These are phyloP conservation scores for Cryptoprocta ferox DNA, from an alignment of 2,797 vertebrate species.

Conservation along the genomic window DNA sequence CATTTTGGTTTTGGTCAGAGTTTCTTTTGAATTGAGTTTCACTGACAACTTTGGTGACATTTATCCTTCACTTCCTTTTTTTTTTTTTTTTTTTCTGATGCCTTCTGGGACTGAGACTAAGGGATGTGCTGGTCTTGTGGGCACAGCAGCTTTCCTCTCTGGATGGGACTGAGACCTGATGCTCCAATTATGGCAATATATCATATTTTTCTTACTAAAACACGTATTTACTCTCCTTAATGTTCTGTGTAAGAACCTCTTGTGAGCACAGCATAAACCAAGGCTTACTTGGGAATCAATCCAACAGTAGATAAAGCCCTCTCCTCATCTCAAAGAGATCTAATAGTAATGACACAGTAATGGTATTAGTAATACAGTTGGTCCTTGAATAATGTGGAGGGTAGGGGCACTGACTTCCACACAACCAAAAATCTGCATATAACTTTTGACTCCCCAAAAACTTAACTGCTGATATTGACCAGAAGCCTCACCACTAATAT, in stretches of 20 bases:
- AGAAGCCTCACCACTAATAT: neutral
- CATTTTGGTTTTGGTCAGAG: conserved; percentile 81
- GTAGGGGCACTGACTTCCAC: neutral
- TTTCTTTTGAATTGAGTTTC: conserved; percentile 81
- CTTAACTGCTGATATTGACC: neutral
- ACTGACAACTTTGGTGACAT: conserved; percentile 72
- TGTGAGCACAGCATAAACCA: neutral
- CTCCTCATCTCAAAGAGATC: neutral
- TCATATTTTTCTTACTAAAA: neutral
- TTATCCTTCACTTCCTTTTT: conserved; percentile 78
- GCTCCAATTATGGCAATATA: neutral
- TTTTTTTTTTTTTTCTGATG: conserved; percentile 63
- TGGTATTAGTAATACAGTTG: neutral
- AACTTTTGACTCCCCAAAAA: neutral
- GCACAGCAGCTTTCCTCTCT: conserved; percentile 11
- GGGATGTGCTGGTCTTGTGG: conserved; percentile 12
- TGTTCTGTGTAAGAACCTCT: neutral
- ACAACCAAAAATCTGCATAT: neutral
- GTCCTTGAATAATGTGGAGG: neutral
- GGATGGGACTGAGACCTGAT: neutral
- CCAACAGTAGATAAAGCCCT: neutral
- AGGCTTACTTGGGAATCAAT: neutral
- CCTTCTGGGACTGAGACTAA: conserved; percentile 47
- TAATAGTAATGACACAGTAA: neutral
- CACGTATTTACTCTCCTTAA: neutral